Evolutionary conservation across 2,888 invertebrate species (phyloP), one percentile per base, ranked within the genome.

Genomic region (Parnassius orleans): DNA sequence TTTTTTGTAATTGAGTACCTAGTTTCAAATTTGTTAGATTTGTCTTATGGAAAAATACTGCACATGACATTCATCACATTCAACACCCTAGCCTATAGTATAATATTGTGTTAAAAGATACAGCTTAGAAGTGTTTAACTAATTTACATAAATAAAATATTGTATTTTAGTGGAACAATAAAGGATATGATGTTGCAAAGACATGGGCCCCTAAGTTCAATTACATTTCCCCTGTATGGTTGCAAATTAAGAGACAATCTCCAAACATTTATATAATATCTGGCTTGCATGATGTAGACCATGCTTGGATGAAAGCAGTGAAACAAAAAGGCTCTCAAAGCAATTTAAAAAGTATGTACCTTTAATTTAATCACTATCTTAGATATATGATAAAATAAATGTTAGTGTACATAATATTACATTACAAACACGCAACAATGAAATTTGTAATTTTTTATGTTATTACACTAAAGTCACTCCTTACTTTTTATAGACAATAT

Each of bases 191-290:
- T 84, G 93, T 98, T 56, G 97, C 98, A 0, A 98, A 98, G 86
- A 94, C 93, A 61, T 98, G 98, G 92, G 95, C 94, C 10, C 93
- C 95, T 52, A 99, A 99, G 84, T 97, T 99, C 73, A 95, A 96
- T 57, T 95, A 96, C 75, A 94, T 99, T 33, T 97, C 98, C 0
- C 99, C 99, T 0, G 98, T 98, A 0, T 99, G 99, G 99, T 93
- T 99, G 43, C 97, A 98, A 87, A 88, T 98, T 12, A 93, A 94
- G 64, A 90, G 95, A 48, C 94, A 94, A 63, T 93, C 92, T 14
- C 85, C 90, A 2, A 92, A 93, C 62, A 93, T 92, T 19, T 96
- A 95, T 78, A 93, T 94, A 57, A 83, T 96, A 57, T 93, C 93
- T 1, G 95, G 96, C 0, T 90, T 94, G 0, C 97, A 98, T 84